phyloP scores from a whole-genome alignment of 2,888 invertebrate species.

The Chironomus tentans region DNA sequence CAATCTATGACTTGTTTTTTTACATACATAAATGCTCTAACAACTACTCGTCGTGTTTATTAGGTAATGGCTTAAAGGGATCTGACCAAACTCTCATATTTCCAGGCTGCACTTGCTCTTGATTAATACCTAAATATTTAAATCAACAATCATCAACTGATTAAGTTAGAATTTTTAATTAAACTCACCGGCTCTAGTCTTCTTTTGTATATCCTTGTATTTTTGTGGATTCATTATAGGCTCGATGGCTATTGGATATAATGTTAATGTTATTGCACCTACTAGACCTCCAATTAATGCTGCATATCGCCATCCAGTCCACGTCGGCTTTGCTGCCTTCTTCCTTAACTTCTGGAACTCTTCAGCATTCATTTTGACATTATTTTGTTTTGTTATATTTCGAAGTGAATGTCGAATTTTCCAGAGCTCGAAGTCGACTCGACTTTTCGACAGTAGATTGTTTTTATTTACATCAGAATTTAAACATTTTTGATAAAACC shows the following conservation, averaged over 20 bases:
- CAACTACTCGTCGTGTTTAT: neutral
- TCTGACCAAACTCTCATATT: constrained; percentile 49
- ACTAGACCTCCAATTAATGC: constrained; percentile 47
- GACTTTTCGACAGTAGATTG: no score
- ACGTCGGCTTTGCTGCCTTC: neutral
- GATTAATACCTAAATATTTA: neutral
- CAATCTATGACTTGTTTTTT: neutral
- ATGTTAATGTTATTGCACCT: constrained; percentile 45
- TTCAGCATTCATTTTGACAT: neutral
- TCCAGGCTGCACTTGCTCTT: neutral
- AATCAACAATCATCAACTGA: neutral
- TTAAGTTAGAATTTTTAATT: neutral
- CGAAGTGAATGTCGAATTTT: no score
- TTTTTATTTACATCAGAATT: neutral
- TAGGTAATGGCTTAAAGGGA: constrained; percentile 38
- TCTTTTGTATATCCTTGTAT: constrained; percentile 45
- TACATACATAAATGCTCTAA: neutral
- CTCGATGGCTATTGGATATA: constrained; percentile 52
- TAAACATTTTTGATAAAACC: neutral
- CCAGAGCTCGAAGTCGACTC: no score
- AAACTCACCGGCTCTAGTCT: neutral
- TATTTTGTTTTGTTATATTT: no score
- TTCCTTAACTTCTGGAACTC: neutral
- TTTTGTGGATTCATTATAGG: constrained; percentile 53
- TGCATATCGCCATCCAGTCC: constrained; percentile 47